Percentiles rank a stretch among this genome's conserved stretches.
Conservation (phyloP, 2,888 invertebrate genomes). For the Dione vanillae region DNA sequence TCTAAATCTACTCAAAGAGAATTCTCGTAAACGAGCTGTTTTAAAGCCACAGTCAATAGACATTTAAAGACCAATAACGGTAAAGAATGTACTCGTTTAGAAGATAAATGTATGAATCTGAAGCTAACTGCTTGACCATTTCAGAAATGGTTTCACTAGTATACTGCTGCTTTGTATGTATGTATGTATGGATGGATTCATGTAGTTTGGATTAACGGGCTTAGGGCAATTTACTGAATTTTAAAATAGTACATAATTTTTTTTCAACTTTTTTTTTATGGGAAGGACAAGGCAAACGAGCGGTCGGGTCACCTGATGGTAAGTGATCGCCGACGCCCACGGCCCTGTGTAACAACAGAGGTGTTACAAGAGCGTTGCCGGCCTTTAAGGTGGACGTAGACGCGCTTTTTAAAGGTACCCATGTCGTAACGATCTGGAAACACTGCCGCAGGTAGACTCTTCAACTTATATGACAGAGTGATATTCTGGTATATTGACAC, state of each 20-base stretch:
- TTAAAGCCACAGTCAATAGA: constrained; percentile 21
- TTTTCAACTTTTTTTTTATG: too few species aligned
- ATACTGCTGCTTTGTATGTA: neutral
- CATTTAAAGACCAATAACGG: constrained; percentile 26
- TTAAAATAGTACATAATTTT: neutral
- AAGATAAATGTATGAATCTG: constrained; percentile 27
- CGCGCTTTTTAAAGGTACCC: too few species aligned
- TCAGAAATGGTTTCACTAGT: constrained; percentile 10
- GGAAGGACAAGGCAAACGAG: too few species aligned
- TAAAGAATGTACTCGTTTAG: constrained; percentile 30
- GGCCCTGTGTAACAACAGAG: too few species aligned
- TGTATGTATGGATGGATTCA: neutral
- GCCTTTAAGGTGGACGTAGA: too few species aligned
- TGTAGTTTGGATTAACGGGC: neutral
- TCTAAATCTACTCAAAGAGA: constrained; percentile 1
- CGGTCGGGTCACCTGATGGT: too few species aligned
- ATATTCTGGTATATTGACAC: too few species aligned
- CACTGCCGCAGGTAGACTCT: too few species aligned
- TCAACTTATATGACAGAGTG: too few species aligned
- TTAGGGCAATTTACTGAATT: neutral
- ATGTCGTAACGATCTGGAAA: too few species aligned
- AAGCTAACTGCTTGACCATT: constrained; percentile 26
- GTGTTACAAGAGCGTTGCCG: too few species aligned
- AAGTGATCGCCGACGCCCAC: too few species aligned
- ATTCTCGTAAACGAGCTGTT: neutral